Conservation (phyloP, 2,113 vertebrate genomes). For the Sarotherodon lohbergeri region DNA sequence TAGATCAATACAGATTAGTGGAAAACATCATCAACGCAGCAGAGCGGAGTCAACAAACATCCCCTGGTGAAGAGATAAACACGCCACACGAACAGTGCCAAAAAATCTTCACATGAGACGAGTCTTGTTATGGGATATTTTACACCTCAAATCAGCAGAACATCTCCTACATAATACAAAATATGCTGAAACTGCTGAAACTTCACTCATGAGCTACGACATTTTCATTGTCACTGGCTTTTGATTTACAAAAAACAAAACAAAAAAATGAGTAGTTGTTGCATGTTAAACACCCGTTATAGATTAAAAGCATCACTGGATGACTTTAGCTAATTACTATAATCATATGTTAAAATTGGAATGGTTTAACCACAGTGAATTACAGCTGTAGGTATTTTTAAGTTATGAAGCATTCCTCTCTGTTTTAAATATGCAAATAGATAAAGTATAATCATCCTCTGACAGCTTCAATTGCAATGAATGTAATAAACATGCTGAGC, state of each 20-base stretch:
- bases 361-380: background rate
- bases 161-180: background rate
- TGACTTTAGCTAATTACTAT: background rate
- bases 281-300: background rate
- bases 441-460: background rate
- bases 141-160: background rate
- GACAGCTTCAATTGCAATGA: background rate
- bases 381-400: background rate
- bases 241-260: background rate
- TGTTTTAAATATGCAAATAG: background rate
- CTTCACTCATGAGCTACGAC: background rate
- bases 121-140: background rate
- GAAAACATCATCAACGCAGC: constrained; percentile 39
- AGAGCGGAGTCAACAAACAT: constrained; percentile 49
- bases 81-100: constrained; percentile 17
- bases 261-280: background rate
- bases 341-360: background rate
- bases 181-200: background rate
- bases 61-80: constrained; percentile 49
- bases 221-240: background rate
- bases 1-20: constrained; percentile 64
- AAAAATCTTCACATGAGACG: background rate
- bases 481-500: background rate
- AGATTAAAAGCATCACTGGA: background rate
- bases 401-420: background rate